A percentile compares a stretch with the other conserved stretches of the same genome.
These are phyloP conservation scores for Carcharodon carcharias DNA, from an alignment of 2,797 vertebrate genomes.

Conservation along the genomic window DNA sequence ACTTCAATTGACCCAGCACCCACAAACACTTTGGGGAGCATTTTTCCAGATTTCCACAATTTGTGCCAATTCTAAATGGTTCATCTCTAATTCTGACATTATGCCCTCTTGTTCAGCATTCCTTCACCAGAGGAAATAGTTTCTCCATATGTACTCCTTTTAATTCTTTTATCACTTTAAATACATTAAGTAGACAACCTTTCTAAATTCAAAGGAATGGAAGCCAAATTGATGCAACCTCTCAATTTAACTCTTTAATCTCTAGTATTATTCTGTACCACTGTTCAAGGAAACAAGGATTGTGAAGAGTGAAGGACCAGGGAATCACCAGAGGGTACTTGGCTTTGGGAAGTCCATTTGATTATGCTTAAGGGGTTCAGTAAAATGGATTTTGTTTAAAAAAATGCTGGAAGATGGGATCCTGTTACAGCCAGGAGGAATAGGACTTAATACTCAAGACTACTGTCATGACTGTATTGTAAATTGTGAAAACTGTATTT, in stretches of 20 bases:
- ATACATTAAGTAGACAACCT: background rate
- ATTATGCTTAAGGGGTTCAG: no score
- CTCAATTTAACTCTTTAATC: background rate
- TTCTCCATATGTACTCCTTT: background rate
- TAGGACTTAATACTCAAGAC: no score
- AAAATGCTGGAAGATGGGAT: no score
- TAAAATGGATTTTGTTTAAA: no score
- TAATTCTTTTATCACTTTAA: background rate
- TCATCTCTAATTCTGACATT: background rate
- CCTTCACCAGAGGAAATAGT: background rate
- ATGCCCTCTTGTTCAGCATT: background rate
- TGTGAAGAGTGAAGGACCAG: no score
- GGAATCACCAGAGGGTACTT: no score
- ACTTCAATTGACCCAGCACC: background rate
- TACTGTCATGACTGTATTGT: no score
- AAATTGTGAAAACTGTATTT: no score
- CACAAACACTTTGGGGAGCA: background rate
- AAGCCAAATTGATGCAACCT: background rate
- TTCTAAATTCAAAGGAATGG: background rate
- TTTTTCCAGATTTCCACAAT: background rate
- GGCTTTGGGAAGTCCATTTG: no score
- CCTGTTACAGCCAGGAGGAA: no score
- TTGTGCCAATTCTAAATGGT: background rate
- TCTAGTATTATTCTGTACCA: background rate
- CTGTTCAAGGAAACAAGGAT: no score